Base-by-base conservation (phyloP, 2,113 vertebrate species). In the Uria aalge region DNA sequence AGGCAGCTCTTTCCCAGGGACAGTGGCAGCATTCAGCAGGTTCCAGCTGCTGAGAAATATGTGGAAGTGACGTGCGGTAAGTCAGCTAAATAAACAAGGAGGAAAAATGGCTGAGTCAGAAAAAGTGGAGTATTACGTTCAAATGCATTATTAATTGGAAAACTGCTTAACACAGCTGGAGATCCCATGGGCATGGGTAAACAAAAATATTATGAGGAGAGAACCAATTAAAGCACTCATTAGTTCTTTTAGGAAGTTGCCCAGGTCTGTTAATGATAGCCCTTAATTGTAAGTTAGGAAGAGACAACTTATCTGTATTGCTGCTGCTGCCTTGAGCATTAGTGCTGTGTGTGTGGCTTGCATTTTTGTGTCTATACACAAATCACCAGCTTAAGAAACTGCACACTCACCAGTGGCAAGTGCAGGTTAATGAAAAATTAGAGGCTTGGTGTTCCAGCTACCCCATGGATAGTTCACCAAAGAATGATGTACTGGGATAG, bases 81-180 rank as follows among this genome's bases (percentile, higher is more conserved):
- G 59, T 76, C 74, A 68, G 90, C 85, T 95, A 88, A 92, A 62
- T n/a, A 94, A 94, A 92, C 68, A 36, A 91, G 83, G 89, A 26
- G 43, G 73, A 68, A 89, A 96, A 95, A 94, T 75, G 86, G 75
- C 94, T 90, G 91, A 94, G 76, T 91, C 82, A 92, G 90, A 92
- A 80, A 91, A 95, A 93, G 36, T 21, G 66, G 64, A 43, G 60
- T 83, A 67, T 71, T 81, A 80, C 64, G 53, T 81, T 92, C 59
- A 79, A 88, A 92, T 62, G 75, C 8, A 0, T 85, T 97, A 77
- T 95, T 92, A 95, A 95, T 57, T 93, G 95, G 67, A 72, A 94
- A 94, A 86, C 56, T 86, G 87, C 79, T 91, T 79, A 91, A 90
- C 79, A 55, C 78, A 93, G 88, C 63, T 94, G 83, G 83, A 92